phyloP scores from a whole-genome alignment of 2,797 vertebrate genomes.

The Erethizon dorsatum region DNA sequence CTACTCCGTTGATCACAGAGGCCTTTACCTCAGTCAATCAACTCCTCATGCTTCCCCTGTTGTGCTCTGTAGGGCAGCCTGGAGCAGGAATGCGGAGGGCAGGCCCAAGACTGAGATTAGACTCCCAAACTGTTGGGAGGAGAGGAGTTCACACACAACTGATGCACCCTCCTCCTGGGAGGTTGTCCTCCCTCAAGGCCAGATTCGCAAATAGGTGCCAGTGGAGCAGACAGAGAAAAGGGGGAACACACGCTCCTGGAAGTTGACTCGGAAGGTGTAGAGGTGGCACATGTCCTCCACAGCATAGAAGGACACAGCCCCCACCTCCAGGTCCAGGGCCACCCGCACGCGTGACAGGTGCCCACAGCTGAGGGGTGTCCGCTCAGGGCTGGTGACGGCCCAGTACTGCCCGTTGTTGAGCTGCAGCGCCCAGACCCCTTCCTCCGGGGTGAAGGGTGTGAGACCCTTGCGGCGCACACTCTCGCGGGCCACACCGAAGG shows the following conservation, averaged over 20 bases:
- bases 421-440: slow-evolving; percentile 90
- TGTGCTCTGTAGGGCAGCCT: neutral
- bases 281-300: slow-evolving; percentile 89
- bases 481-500: slow-evolving; percentile 89
- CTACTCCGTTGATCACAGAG: neutral
- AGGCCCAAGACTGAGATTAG: neutral
- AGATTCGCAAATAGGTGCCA: slow-evolving; percentile 87
- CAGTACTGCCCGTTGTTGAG: slow-evolving; percentile 88
- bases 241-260: slow-evolving; percentile 88
- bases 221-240: slow-evolving; percentile 91
- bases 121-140: neutral
- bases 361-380: slow-evolving; percentile 83
- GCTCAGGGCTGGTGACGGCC: slow-evolving; percentile 88
- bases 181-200: slow-evolving; percentile 70
- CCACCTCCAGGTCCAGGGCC: slow-evolving; percentile 89
- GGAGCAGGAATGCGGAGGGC: neutral
- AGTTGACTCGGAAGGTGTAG: slow-evolving; percentile 89
- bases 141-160: neutral
- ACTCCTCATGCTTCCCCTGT: neutral
- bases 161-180: neutral
- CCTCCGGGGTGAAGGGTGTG: slow-evolving; percentile 88
- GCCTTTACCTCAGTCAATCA: neutral
- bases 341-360: slow-evolving; percentile 86
- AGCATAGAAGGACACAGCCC: slow-evolving; percentile 89
- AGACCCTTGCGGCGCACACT: slow-evolving; percentile 89